phyloP scores from a whole-genome alignment of 2,797 vertebrate species.

The Sphenopsis melanotis region DNA sequence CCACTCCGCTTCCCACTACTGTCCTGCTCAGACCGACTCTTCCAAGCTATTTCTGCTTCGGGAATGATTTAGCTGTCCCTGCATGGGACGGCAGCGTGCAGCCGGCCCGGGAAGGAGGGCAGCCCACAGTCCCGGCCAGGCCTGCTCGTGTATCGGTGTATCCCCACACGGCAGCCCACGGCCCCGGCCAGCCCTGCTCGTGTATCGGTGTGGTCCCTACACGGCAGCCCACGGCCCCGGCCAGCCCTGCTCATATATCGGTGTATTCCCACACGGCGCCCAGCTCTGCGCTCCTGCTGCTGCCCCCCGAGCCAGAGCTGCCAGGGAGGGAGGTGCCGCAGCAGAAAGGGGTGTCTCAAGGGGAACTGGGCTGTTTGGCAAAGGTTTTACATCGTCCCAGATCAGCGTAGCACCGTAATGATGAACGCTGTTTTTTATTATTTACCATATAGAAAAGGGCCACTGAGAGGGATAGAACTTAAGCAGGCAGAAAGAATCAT shows the following conservation, averaged over 20 bases:
- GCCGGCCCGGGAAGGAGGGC: background rate
- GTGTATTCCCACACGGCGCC: rapidly evolving
- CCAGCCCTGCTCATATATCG: too few relatives aligned
- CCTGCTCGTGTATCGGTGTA: background rate
- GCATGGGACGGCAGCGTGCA: background rate
- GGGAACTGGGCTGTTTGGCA: rapidly evolving
- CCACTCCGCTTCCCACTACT: rapidly evolving
- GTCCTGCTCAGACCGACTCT: background rate
- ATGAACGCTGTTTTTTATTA: background rate
- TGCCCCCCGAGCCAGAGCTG: rapidly evolving
- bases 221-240: background rate
- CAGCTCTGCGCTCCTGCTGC: background rate
- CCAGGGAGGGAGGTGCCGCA: rapidly evolving
- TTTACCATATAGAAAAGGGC: rapidly evolving
- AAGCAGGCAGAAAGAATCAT: background rate
- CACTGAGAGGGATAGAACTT: background rate
- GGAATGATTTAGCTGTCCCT: background rate
- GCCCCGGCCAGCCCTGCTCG: too few relatives aligned
- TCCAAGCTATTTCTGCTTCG: rapidly evolving
- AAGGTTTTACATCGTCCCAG: background rate
- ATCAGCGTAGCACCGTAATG: rapidly evolving
- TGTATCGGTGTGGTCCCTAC: rapidly evolving
- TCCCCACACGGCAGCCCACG: background rate
- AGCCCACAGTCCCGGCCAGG: background rate
- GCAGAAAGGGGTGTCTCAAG: background rate